Evolutionary conservation across 92 coral and sea anemone species (phyloP).

Genomic region (Diadumene lineata): DNA sequence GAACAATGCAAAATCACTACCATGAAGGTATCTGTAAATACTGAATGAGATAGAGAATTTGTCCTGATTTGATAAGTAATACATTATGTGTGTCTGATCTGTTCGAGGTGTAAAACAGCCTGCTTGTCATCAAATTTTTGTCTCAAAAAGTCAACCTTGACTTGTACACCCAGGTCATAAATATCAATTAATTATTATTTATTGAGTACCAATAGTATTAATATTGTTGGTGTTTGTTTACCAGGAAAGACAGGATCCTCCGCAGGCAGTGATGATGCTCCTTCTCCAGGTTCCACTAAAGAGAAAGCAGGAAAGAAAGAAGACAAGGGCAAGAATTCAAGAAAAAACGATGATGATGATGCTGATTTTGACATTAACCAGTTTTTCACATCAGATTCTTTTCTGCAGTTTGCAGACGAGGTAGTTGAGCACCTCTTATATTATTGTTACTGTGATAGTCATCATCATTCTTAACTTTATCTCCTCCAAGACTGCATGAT

Average conservation of each 20-base stretch:
- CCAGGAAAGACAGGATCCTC: conserved; percentile 29
- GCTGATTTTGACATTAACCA: conserved; percentile 88
- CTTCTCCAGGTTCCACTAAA: neutral
- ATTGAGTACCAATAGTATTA: too few relatives aligned
- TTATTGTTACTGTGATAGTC: neutral
- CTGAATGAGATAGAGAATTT: too few relatives aligned
- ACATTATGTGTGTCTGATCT: too few relatives aligned
- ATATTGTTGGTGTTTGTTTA: too few relatives aligned
- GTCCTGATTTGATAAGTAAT: too few relatives aligned
- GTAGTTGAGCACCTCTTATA: conserved; percentile 70
- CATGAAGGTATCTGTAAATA: too few relatives aligned
- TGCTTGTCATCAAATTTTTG: too few relatives aligned
- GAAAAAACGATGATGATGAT: conserved; percentile 8
- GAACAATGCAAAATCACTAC: too few relatives aligned
- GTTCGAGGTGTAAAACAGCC: too few relatives aligned
- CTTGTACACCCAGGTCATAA: too few relatives aligned
- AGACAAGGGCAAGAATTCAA: neutral
- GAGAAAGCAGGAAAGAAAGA: neutral
- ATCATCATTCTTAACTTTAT: neutral
- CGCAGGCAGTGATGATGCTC: conserved; percentile 47
- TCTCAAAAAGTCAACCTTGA: too few relatives aligned
- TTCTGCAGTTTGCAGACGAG: conserved; percentile 83
- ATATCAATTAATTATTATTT: too few relatives aligned
- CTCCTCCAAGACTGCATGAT: neutral
- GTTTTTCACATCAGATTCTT: conserved; percentile 86